phyloP scores from a whole-genome alignment of 2,888 invertebrate species.

The Leptopilina drosophilae region DNA sequence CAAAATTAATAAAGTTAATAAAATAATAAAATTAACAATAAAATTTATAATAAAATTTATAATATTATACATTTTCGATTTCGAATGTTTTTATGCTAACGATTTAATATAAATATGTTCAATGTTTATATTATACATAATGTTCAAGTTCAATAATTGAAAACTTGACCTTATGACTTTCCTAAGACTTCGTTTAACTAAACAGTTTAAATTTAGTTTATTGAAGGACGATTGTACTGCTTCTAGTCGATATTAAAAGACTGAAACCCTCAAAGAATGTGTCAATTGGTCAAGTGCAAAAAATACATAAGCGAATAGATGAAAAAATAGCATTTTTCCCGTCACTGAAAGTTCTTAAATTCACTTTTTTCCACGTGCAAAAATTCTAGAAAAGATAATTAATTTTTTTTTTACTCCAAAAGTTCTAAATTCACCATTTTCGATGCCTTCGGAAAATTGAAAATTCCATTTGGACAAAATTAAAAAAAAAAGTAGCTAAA shows the following conservation, averaged over 20 bases:
- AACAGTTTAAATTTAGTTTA: constrained; percentile 34
- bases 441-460: too few species aligned
- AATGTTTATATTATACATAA: background rate
- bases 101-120: background rate
- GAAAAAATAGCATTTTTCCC: background rate
- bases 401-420: too few species aligned
- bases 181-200: constrained; percentile 18
- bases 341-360: background rate
- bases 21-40: too few species aligned
- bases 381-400: too few species aligned
- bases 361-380: background rate
- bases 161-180: constrained; percentile 9
- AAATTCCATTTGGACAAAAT: too few species aligned
- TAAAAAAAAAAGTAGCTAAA: too few species aligned
- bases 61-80: too few species aligned
- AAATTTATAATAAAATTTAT: too few species aligned
- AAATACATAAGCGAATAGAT: background rate
- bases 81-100: too few species aligned
- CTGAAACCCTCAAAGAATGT: constrained; percentile 4
- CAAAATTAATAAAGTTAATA: too few species aligned
- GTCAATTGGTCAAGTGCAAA: constrained; percentile 15
- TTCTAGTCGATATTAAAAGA: constrained; percentile 17
- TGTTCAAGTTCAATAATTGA: constrained; percentile 12
- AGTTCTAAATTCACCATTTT: too few species aligned
- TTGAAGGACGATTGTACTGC: constrained; percentile 29